Evolutionary conservation across 2,888 invertebrate genomes (phyloP).

Genomic region (Parasteatoda lunata): DNA sequence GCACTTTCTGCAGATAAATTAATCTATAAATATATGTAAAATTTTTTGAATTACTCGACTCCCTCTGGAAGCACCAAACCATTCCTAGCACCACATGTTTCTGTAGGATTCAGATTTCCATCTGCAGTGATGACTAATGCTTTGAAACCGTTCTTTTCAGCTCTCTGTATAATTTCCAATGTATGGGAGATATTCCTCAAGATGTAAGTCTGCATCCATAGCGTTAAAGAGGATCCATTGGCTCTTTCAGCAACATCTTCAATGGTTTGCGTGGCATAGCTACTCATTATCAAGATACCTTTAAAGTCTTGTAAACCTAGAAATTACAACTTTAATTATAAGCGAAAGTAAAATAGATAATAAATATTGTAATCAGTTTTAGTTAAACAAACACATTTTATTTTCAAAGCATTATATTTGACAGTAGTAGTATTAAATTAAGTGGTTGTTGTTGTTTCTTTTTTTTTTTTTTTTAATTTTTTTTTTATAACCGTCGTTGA

Average conservation of each 20-base stretch:
- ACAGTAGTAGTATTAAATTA: too few species aligned
- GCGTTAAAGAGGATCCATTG: conserved; percentile 78
- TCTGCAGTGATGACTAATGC: conserved; percentile 92
- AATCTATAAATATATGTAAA: too few species aligned
- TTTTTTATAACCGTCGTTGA: too few species aligned
- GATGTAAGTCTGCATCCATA: conserved; percentile 95
- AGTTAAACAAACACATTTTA: too few species aligned
- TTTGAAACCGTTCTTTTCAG: conserved; percentile 88
- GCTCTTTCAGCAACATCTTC: conserved; percentile 89
- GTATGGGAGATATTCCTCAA: conserved; percentile 85
- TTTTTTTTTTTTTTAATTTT: too few species aligned
- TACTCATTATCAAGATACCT: conserved; percentile 86
- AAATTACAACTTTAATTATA: too few species aligned
- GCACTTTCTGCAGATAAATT: too few species aligned
- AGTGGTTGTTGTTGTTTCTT: too few species aligned
- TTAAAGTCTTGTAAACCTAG: too few species aligned
- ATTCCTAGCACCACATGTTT: not conserved
- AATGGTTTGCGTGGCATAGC: conserved; percentile 88
- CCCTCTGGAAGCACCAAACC: not conserved
- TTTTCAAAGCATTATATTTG: too few species aligned
- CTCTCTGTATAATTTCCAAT: conserved; percentile 82
- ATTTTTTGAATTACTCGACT: not conserved
- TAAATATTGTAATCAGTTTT: too few species aligned
- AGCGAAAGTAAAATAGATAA: too few species aligned
- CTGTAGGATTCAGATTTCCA: conserved; percentile 76